Evolutionary conservation across 2,113 vertebrate species (phyloP).

Genomic region (Mungos mungo): DNA sequence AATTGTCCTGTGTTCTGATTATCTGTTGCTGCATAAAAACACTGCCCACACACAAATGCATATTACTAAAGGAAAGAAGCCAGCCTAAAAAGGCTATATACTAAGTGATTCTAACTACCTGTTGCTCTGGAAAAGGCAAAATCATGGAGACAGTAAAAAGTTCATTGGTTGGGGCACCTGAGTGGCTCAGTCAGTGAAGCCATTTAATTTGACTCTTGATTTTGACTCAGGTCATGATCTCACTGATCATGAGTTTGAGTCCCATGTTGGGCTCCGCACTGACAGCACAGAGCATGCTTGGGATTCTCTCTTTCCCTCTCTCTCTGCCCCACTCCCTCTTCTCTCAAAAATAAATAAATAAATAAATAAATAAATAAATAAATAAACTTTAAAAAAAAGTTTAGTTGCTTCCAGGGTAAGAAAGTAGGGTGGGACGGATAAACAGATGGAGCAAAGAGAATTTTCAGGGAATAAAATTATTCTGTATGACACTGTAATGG

Average conservation of each 20-base stretch:
- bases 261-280: too few species aligned
- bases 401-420: too few species aligned
- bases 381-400: not conserved
- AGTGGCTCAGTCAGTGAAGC: too few species aligned
- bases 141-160: not conserved
- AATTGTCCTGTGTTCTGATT: not conserved
- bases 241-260: too few species aligned
- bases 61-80: not conserved
- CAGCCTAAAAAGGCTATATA: not conserved
- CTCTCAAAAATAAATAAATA: too few species aligned
- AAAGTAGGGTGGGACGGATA: not conserved
- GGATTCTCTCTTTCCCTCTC: too few species aligned
- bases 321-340: too few species aligned
- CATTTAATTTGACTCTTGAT: too few species aligned
- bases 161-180: too few species aligned
- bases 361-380: too few species aligned
- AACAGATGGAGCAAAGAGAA: rapidly evolving
- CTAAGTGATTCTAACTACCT: not conserved
- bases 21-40: not conserved
- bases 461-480: not conserved
- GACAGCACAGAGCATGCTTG: too few species aligned
- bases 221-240: too few species aligned
- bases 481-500: not conserved
- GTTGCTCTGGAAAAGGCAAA: not conserved
- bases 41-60: not conserved